Evolutionary conservation across 1,140 invertebrate species (phyloP).

Genomic region (Diorhabda sublineata): DNA sequence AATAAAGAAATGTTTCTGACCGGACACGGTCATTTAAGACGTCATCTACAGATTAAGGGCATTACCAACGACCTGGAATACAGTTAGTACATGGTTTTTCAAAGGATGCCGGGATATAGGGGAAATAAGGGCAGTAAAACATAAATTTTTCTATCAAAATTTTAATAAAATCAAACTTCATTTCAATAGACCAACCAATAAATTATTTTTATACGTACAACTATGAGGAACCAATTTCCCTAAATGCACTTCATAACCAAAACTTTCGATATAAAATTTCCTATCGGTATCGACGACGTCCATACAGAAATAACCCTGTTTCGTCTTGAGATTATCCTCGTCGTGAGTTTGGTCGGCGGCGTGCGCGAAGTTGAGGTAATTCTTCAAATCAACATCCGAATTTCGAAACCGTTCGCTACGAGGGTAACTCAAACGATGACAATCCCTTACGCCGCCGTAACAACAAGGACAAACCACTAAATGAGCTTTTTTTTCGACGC

Average conservation of each 20-base stretch:
- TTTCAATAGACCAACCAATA: conserved; percentile 69
- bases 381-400: conserved; percentile 25
- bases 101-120: too few relatives aligned
- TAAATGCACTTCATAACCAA: conserved; percentile 70
- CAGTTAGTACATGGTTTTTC: too few relatives aligned
- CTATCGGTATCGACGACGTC: conserved; percentile 83
- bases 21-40: too few relatives aligned
- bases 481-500: conserved; percentile 66
- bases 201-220: conserved; percentile 92
- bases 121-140: too few relatives aligned
- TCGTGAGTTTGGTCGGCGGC: conserved; percentile 86
- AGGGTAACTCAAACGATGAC: conserved; percentile 70
- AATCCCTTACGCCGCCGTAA: conserved; percentile 79
- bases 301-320: conserved; percentile 80
- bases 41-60: too few relatives aligned
- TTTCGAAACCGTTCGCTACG: conserved; percentile 57
- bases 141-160: too few relatives aligned
- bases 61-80: too few relatives aligned
- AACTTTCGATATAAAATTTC: conserved; percentile 65
- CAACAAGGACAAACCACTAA: conserved; percentile 94
- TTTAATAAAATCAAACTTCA: too few relatives aligned
- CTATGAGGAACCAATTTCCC: conserved; percentile 70
- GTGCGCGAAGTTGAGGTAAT: conserved; percentile 77
- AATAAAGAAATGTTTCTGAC: too few relatives aligned
- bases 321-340: conserved; percentile 62